These are phyloP conservation scores for Mechanitis mazaeus DNA, from an alignment of 2,888 invertebrate species.

Conservation along the genomic window DNA sequence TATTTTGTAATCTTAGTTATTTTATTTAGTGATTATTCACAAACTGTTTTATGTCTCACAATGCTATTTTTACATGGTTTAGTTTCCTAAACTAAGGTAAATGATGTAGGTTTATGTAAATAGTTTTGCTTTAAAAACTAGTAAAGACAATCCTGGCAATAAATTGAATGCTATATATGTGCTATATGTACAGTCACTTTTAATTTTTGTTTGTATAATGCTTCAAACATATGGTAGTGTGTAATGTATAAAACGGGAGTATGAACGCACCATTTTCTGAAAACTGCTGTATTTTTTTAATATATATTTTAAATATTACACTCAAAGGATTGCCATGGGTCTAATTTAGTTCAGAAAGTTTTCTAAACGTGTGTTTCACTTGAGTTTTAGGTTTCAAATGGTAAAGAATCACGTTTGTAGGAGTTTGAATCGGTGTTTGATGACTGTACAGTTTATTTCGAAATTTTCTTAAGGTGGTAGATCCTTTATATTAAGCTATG, in stretches of 20 bases:
- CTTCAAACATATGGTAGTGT: conserved; percentile 3
- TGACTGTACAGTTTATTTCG: conserved; percentile 25
- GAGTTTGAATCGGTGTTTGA: conserved; percentile 21
- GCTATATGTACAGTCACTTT: conserved; percentile 31
- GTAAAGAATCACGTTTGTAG: conserved; percentile 14
- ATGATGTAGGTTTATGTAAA: conserved; percentile 63
- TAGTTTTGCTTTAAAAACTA: conserved; percentile 55
- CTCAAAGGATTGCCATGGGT: conserved; percentile 7
- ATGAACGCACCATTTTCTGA: conserved; percentile 3
- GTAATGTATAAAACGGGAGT: conserved; percentile 7
- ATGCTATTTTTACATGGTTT: conserved; percentile 43
- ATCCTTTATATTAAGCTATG: conserved; percentile 21
- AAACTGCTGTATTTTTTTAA: conserved; percentile 12
- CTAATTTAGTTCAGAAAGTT: not conserved
- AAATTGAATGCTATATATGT: conserved; percentile 34
- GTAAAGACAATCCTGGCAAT: conserved; percentile 42
- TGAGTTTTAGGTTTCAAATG: conserved; percentile 2
- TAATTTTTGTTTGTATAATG: conserved; percentile 13
- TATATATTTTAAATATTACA: not conserved
- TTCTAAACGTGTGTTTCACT: not conserved
- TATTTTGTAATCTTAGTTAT: conserved; percentile 36
- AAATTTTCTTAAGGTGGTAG: conserved; percentile 24
- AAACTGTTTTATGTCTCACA: conserved; percentile 41
- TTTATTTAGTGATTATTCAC: conserved; percentile 51
- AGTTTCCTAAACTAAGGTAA: conserved; percentile 50